Base-by-base conservation (phyloP, 37 sponge, comb jelly and placozoan genomes). In the Petrosia ficiformis region DNA sequence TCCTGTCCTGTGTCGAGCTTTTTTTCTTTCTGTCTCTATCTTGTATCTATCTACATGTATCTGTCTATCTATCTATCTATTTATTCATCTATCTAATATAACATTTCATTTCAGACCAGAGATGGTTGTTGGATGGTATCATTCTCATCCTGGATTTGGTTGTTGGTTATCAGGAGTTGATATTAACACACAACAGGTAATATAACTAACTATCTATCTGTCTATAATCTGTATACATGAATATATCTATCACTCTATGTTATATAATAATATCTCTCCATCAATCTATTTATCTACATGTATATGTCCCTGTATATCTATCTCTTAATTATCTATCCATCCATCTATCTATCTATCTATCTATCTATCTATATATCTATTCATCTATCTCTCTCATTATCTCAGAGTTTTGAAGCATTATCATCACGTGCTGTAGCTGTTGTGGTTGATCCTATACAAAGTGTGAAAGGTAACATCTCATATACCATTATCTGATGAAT, bases 71-170 rank as follows among this genome's bases (percentile, higher is more conserved):
- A 35, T 36, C 58, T 22, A 31, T 30, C 25, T 73, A 24, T 24
- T 24, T 73, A 31, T 30, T 22, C 10, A n/a, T 48, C 29, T 28
- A 25, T n/a, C 28, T n/a, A 57, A 21, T 41, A 39, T 70, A 19
- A 48, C 8, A 19, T 48, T 48, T 48, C 14, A 14, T 14, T 48
- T 8, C 54, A 78, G 97, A 19, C 99, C 99, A 1, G 99, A 98
- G 86, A 95, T 95, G 94, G 99, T 95, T 44, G 96, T 98, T 11
- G 99, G 99, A 0, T 98, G 99, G 99, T 98, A 98, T 69, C 99
- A 98, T 76, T 89, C 91, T 42, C 99, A 98, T 68, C 99, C 99
- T 63, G 99, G 99, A 43, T 98, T 95, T 63, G 99, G 99, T 31
- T 98, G 99, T 78, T 98, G 99, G 99, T 78, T 98, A 38, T 98